Percentiles rank a stretch among this genome's conserved stretches.
phyloP scores from a whole-genome alignment of 1,140 invertebrate species.

The Leptestheria dahalacensis region DNA sequence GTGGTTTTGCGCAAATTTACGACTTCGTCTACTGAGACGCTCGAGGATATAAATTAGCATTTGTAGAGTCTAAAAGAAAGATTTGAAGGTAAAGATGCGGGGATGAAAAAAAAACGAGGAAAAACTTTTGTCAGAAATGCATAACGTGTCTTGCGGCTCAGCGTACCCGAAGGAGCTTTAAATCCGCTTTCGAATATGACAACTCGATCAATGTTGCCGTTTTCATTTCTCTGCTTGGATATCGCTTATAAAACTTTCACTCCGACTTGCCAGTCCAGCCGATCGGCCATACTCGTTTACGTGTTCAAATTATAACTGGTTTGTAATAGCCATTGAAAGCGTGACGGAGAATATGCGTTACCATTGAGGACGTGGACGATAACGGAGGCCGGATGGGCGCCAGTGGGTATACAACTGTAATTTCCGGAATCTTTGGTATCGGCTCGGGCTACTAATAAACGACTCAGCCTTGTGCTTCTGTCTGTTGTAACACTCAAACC shows the following conservation, averaged over 20 bases:
- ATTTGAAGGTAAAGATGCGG: too few relatives aligned
- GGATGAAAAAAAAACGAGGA: too few relatives aligned
- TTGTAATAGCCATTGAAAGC: too few relatives aligned
- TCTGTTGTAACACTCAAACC: conserved; percentile 81
- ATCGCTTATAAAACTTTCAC: too few relatives aligned
- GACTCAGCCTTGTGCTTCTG: conserved; percentile 71
- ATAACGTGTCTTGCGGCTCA: background rate
- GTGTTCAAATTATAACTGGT: too few relatives aligned
- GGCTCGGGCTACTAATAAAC: conserved; percentile 71
- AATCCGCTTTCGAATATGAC: background rate
- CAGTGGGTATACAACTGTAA: conserved; percentile 44
- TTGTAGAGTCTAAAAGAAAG: too few relatives aligned
- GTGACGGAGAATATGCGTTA: too few relatives aligned
- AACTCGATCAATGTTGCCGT: background rate
- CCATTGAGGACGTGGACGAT: conserved; percentile 80
- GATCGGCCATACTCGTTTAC: too few relatives aligned
- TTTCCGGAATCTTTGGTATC: conserved; percentile 61
- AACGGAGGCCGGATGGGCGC: conserved; percentile 72
- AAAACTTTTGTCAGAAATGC: background rate
- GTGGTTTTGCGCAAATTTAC: too few relatives aligned
- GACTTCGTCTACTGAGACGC: too few relatives aligned
- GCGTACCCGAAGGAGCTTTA: background rate
- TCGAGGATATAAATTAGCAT: too few relatives aligned
- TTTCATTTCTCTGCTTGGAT: background rate
- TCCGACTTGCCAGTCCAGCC: too few relatives aligned